phyloP scores from a whole-genome alignment of 1,140 invertebrate species.

The Rhizoglyphus robini region DNA sequence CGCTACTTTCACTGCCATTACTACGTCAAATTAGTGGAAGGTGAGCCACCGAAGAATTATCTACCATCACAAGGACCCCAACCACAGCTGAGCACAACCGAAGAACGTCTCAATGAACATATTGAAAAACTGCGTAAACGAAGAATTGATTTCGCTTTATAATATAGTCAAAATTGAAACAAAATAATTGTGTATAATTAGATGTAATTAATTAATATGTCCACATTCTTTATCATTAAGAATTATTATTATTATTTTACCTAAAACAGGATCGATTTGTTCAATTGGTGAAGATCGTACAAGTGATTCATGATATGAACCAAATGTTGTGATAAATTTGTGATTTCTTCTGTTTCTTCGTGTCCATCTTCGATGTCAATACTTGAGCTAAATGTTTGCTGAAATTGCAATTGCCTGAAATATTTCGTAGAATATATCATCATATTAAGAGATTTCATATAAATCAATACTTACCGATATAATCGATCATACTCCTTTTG shows the following conservation, averaged over 20 bases:
- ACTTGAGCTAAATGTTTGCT: background rate
- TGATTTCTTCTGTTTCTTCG: background rate
- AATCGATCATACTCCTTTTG: constrained; percentile 1
- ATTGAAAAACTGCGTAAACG: constrained; percentile 38
- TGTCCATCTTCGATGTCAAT: background rate
- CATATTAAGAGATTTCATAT: background rate
- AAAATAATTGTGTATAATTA: background rate
- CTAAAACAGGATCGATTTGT: background rate
- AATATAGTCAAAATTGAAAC: background rate
- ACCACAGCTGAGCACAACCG: constrained; percentile 36
- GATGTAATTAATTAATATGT: background rate
- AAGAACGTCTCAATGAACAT: constrained; percentile 58
- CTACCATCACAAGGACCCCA: constrained; percentile 36
- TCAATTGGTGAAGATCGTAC: constrained; percentile 8
- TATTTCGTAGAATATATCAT: background rate
- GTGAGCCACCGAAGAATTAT: constrained; percentile 65
- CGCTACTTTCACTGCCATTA: constrained; percentile 70
- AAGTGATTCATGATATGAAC: constrained; percentile 11
- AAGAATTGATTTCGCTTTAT: constrained; percentile 25
- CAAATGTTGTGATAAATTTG: constrained; percentile 1
- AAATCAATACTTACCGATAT: background rate
- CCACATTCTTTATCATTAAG: background rate
- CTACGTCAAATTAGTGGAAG: constrained; percentile 79
- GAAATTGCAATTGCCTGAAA: background rate
- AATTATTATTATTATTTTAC: background rate